Evolutionary conservation across 2,888 invertebrate species (phyloP), one percentile per base, ranked within the genome.

Genomic region (Homarus gammarus): DNA sequence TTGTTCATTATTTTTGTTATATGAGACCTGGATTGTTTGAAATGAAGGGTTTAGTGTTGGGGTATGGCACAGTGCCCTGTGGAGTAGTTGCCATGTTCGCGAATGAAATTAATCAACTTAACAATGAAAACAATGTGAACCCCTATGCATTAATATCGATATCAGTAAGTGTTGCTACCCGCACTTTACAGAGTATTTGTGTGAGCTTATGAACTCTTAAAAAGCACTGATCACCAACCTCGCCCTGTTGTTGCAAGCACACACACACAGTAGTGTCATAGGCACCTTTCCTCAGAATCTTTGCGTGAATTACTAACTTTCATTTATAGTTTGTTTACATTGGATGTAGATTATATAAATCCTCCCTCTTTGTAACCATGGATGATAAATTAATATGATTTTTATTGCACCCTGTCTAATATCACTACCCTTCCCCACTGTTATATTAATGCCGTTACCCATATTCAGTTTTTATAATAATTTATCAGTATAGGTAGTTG

Each of bases 131-230:
- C 38, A 70, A 31, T 83, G 82, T 83, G 61, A 36, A 83, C 27
- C 49, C 79, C 82, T 44, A 18, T 83, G 82, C 82, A 83, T 83
- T 83, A 68, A 68, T 83, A 64, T 83, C 68, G 36, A 79, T 73
- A 83, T 40, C 44, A 83, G 64, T 83, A 40, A 83, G 82, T 83
- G 82, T 83, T 83, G 82, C 82, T 68, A 68, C 82, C 82, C 70
- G 82, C 68, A 83, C 70, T 83, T 83, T 83, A 44, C 82, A 68
- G 31, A 83, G 82, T 83, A 83, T 82, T 44, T 83, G 82, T 83
- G 49, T 83, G 68, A 83, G 82, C 82, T 83, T 83, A 38, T 83
- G 82, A 70, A 70, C 44, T 81, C 81, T 22, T 27, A 83, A 70
- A 79, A 83, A 70, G 82, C 82, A 83, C 82, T 83, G 68, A 83